Base-by-base conservation (phyloP, 2,888 invertebrate species). In the Ceratothoa steindachneri region DNA sequence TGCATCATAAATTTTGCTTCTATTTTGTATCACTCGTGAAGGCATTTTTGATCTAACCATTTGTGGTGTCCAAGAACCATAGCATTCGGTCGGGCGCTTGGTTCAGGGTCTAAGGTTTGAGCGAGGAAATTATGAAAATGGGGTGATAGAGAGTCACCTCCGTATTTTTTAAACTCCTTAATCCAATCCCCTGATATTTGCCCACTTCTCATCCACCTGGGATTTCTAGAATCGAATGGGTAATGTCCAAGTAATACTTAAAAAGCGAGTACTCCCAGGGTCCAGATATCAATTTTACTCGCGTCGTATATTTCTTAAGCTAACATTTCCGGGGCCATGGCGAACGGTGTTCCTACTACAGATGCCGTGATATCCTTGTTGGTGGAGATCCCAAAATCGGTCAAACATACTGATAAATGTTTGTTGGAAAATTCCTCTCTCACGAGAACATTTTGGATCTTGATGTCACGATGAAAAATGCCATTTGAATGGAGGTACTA, bases 371-470 rank as follows among this genome's bases (percentile, higher is more conserved):
- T 24, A 24, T 60, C 60, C 24, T 60, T 60, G 24, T n/a, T 60
- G n/a, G 60, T 60, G 2, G 60, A 60, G 12, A 60, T 60, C 24
- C 60, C 60, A 60, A 60, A 60, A 60, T 60, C 60, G 1, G 60
- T 60, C 24, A 60, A 60, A 60, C 60, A 60, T 1, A 60, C 60
- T 60, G n/a, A n/a, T 1, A 60, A 24, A 24, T 60, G 60, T 7
- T 60, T 60, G 12, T n/a, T 22, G 1, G 19, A 12, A 22, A 60
- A 24, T 24, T 60, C 22, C 12, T 60, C 60, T 60, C 60, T 60
- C 12, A 60, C 60, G 12, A 60, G 27, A 60, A 60, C 60, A 60
- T 60, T 60, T 7, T 60, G 27, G 1, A 60, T 60, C 24, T 60
- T 60, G 22, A 60, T 60, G 60, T 60, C 60, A 2, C 60, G 19